Base-by-base conservation (phyloP, 2,113 vertebrate genomes). In the Carollia perspicillata region DNA sequence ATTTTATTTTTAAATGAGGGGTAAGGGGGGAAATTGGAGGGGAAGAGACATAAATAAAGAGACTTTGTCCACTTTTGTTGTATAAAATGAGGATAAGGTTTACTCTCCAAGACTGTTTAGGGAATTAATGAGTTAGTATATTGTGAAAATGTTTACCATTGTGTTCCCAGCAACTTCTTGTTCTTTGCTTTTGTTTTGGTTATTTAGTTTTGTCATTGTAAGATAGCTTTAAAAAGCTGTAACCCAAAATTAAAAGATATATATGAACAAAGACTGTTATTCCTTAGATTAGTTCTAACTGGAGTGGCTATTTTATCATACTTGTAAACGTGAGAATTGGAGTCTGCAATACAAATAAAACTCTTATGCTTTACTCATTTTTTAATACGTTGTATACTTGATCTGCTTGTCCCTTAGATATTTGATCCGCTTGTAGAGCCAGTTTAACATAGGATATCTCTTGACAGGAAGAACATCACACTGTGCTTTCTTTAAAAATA, bases 381-480 rank as follows among this genome's bases (percentile, higher is more conserved):
- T 97, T 97, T 93, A 97, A 79, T 51, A 11, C 10, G 23, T 30
- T 83, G 66, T 40, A 42, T 83, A 83, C 58, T 81, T 83, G 37
- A 63, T 83, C 79, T 83, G n/a, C 49, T 53, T 81, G 23, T 81
- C 55, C 20, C 9, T 86, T 90, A 58, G 95, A 91, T 97, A 97
- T 94, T 97, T 98, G 96, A 98, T 97, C 97, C 97, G 65, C 79
- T 89, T 86, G 88, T 97, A n/a, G 71, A 97, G 87, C 95, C 92
- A 94, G 87, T 97, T 97, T 94, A 97, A 97, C 92, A 97, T 95
- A 96, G 90, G 92, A 96, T 97, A 85, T 68, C 66, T 94, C 14
- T 78, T 85, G 81, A 80, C 80, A 89, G 87, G 90, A 96, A 96
- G 96, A 97, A 95, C 53, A 84, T 85, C 65, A 77, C 28, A 55